These are phyloP conservation scores for Pogonocichla stellata DNA, from an alignment of 2,113 vertebrate genomes.

Conservation along the genomic window DNA sequence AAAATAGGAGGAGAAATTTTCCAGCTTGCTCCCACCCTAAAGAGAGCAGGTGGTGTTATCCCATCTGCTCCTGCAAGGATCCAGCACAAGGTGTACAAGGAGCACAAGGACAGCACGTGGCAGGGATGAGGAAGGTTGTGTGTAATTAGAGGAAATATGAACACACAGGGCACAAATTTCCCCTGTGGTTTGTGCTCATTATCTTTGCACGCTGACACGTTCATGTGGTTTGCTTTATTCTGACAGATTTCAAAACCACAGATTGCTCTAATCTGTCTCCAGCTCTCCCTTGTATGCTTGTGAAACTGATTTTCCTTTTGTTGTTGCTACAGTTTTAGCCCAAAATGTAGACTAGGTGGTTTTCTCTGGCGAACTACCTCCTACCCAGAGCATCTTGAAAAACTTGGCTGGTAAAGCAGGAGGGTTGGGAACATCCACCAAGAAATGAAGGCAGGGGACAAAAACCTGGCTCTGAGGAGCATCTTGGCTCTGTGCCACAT, in stretches of 20 bases:
- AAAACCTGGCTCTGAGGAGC: neutral
- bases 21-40: neutral
- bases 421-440: neutral
- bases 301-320: neutral
- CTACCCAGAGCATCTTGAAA: neutral
- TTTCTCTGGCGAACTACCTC: neutral
- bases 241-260: conserved; percentile 11
- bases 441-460: neutral
- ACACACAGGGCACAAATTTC: neutral
- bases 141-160: neutral
- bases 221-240: conserved; percentile 9
- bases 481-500: neutral
- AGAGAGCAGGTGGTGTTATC: neutral
- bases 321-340: neutral
- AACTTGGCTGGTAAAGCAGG: neutral
- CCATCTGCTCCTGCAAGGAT: neutral
- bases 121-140: neutral
- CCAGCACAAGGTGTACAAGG: neutral
- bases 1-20: neutral
- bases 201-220: neutral
- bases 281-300: neutral
- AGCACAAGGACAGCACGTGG: neutral
- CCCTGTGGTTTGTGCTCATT: neutral
- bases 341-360: neutral
- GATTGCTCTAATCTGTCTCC: conserved; percentile 2